A percentile compares a stretch with the other conserved stretches of the same genome.
phyloP scores from a whole-genome alignment of 2,113 vertebrate genomes.

The cat (Felis catus) region DNA sequence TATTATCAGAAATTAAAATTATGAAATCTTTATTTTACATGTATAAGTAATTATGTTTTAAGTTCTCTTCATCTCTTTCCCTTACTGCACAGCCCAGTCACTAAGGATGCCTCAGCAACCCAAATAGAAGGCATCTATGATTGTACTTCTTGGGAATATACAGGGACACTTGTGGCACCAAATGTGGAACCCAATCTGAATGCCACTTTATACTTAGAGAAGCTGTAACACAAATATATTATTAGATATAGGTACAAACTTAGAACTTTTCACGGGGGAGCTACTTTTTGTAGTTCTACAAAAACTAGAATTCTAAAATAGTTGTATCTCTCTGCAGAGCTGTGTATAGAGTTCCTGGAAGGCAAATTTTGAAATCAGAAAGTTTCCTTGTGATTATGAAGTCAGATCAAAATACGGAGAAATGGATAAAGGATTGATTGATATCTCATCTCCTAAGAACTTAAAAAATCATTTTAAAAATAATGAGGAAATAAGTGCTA shows the following conservation, averaged over 20 bases:
- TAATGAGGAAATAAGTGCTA: background rate
- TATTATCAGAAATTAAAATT: background rate
- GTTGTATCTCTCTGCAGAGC: background rate
- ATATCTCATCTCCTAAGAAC: background rate
- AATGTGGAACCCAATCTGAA: background rate
- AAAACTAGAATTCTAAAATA: background rate
- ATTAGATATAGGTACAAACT: background rate
- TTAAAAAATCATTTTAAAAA: slow-evolving; percentile 25
- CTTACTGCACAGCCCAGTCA: background rate
- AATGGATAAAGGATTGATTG: background rate
- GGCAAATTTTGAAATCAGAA: background rate
- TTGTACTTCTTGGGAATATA: background rate
- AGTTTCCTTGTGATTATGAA: background rate
- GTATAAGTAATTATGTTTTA: background rate
- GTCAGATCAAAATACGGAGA: background rate
- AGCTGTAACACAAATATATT: background rate
- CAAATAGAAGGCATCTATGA: background rate
- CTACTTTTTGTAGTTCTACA: background rate
- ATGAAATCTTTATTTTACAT: background rate
- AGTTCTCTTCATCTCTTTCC: background rate
- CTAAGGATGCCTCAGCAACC: background rate
- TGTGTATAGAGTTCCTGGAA: background rate
- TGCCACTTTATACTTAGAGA: background rate
- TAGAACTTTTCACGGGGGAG: background rate
- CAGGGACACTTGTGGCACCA: background rate